Evolutionary conservation across 2,888 invertebrate species (phyloP), one percentile per base, ranked within the genome.

Genomic region (Xiphydria camelus): DNA sequence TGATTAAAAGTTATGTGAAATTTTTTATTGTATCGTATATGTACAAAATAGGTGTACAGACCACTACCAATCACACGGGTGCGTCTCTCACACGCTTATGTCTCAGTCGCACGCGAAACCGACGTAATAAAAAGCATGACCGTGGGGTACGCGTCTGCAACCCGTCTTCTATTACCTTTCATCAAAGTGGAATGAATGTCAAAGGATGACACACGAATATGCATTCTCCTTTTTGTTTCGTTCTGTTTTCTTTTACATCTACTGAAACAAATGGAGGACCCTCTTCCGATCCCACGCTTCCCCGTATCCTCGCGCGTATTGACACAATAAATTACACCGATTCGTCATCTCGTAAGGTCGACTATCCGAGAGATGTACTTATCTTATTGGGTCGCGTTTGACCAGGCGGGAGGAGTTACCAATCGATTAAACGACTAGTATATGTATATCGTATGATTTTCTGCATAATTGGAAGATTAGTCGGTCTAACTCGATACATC

Each of bases 21-120:
- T 73, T 66, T 70, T 72, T 74, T 74, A 72, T 70, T 72, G 69
- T 71, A 68, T 72, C 64, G 67, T 69, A 72, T 73, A 73, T 75
- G 74, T 75, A 74, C 72, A 74, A 73, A 74, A 74, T 68, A 66
- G 65, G 69, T 73, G 71, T 73, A 73, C 73, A 70, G 70, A 71
- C 69, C 69, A 68, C 69, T 64, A 63, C 66, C 63, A 62, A 64
- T 66, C 61, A 64, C 61, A 62, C 47, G 55, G 57, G 52, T n/a
- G n/a, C 35, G 36, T 36, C 34, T 36, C 34, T 35, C 26, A 36
- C 20, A 37, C 14, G 31, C 23, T 40, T 38, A 4, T 17, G 34
- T 32, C 32, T 15, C 15, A 32, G 32, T 14, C 12, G 32, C 14
- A 3, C 47, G 49, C 32, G 44, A 51, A 40, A 51, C 37, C 48